Evolutionary conservation across 2,113 vertebrate genomes (phyloP).

Genomic region (Pelecanus crispus): DNA sequence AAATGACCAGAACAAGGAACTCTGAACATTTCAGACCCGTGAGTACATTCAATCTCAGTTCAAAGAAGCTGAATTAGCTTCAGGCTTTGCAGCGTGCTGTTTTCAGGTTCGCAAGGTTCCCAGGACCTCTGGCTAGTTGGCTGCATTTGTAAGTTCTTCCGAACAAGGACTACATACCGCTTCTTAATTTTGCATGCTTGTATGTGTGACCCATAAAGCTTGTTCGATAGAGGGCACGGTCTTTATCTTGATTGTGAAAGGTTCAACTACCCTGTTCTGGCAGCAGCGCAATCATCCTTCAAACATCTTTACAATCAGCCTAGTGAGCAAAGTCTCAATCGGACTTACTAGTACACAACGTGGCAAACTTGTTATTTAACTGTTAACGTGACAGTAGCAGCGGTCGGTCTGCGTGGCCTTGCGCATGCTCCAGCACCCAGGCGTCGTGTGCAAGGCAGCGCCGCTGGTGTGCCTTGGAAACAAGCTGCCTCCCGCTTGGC

Average conservation of each 20-base stretch:
- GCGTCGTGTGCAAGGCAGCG: rapidly evolving
- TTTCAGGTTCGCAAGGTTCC: neutral
- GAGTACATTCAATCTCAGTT: neutral
- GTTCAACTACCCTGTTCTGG: neutral
- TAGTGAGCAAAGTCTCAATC: neutral
- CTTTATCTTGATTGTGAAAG: neutral
- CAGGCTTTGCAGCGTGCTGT: neutral
- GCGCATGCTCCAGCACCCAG: rapidly evolving
- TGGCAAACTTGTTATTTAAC: neutral
- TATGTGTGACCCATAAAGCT: neutral
- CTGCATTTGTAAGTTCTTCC: neutral
- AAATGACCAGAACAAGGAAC: neutral
- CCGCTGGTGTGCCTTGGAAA: neutral
- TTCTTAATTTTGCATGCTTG: neutral
- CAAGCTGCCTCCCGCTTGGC: neutral
- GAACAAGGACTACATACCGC: neutral
- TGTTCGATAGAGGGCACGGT: neutral
- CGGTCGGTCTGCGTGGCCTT: neutral
- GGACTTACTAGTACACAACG: neutral
- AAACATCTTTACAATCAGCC: neutral
- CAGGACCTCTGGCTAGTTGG: neutral
- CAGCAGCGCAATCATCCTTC: neutral
- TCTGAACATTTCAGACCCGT: neutral
- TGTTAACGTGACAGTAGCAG: neutral
- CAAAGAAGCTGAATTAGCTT: neutral